Base-by-base conservation (phyloP, 2,797 vertebrate genomes). In the Eulemur mongoz region DNA sequence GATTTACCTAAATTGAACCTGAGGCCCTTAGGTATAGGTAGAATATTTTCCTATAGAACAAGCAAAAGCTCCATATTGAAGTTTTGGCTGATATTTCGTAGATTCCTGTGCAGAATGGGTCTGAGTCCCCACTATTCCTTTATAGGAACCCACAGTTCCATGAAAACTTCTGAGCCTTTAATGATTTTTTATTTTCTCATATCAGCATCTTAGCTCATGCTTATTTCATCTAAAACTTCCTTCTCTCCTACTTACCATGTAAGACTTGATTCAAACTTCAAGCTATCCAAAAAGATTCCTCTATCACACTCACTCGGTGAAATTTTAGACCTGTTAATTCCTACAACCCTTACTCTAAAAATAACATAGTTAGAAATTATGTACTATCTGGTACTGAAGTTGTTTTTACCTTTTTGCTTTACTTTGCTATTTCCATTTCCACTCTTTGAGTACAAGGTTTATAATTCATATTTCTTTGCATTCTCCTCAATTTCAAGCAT, bases 181-280 rank as follows among this genome's bases (percentile, higher is more conserved):
- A 89, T 83, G 79, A 59, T 32, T 75, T 80, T 86, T 3, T 52
- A n/a, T 91, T 87, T 95, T 61, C 5, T 54, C 2, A 70, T 27
- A 25, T 2, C 2, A 30, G 0, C 4, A 40, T 43, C 2, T 78
- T 89, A 57, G 7, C 30, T 87, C 6, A 59, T 75, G 18, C 1
- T 61, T 90, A 20, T 72, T 86, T 97, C 50, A 52, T 32, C 43
- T 89, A 79, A 85, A 96, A 96, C 6, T 83, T 35, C 2, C 11
- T 73, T 85, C 7, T 27, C 4, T 80, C 5, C 17, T 73, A 22
- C 15, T 88, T 67, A 20, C 23, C 23, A 57, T 63, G 2, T 81
- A 73, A 81, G 6, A 75, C 4, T 65, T 76, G 59, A n/a, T 20
- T 78, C 27, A 86, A 83, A 91, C 75, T 22, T 83, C 14, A 78